Evolutionary conservation across 1,140 invertebrate genomes (phyloP).

Genomic region (Penaeus japonicus): DNA sequence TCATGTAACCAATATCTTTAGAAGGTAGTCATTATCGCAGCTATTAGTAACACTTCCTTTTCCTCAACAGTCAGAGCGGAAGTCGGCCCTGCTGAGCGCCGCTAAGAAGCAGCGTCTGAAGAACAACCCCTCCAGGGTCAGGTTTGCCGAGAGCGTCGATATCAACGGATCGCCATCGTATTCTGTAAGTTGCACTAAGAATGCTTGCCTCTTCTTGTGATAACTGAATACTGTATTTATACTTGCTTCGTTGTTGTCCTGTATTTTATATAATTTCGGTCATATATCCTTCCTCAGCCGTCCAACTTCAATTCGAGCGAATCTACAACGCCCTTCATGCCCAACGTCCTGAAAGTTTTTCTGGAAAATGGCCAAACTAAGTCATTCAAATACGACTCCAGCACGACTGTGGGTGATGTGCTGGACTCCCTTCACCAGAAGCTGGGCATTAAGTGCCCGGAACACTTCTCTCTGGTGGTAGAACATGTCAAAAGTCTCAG

Average conservation of each 20-base stretch:
- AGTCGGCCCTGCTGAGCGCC: constrained; percentile 85
- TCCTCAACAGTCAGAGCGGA: constrained; percentile 70
- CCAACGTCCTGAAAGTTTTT: constrained; percentile 89
- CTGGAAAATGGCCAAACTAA: constrained; percentile 95
- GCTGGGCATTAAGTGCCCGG: constrained; percentile 78
- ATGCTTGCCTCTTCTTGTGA: not conserved
- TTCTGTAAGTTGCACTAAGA: constrained; percentile 23
- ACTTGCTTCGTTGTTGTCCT: not conserved
- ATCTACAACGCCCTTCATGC: constrained; percentile 85
- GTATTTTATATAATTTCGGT: not conserved
- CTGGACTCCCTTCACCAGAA: constrained; percentile 85
- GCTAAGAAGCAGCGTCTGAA: constrained; percentile 84
- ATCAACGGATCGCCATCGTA: constrained; percentile 76
- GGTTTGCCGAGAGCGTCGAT: constrained; percentile 88
- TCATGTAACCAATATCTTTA: too few relatives aligned
- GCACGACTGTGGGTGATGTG: constrained; percentile 88
- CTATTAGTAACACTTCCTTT: not conserved
- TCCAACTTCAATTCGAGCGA: constrained; percentile 77
- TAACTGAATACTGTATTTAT: not conserved
- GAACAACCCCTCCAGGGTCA: constrained; percentile 81
- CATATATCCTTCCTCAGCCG: constrained; percentile 69
- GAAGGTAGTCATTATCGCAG: too few relatives aligned
- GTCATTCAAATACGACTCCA: constrained; percentile 94
- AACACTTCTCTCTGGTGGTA: constrained; percentile 87
- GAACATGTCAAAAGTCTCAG: constrained; percentile 88